phyloP scores from a whole-genome alignment of 2,797 vertebrate species.

The Parotocinclus haroldoi region DNA sequence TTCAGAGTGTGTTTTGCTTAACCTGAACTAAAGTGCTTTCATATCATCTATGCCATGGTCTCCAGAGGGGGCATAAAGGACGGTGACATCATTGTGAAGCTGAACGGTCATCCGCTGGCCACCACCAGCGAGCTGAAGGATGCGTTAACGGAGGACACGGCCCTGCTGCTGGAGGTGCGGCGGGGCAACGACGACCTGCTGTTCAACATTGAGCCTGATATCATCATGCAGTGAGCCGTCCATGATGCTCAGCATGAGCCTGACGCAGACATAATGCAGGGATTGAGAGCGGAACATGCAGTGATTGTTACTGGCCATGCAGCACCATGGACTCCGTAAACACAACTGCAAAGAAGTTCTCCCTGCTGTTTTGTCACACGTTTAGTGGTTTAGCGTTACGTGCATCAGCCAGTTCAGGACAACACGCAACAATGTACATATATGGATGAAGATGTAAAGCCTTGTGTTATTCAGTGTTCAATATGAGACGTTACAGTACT shows the following conservation, averaged over 20 bases:
- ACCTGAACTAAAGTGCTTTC: background rate
- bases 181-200: conserved; percentile 89
- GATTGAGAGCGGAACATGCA: conserved; percentile 7
- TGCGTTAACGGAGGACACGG: conserved; percentile 82
- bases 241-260: background rate
- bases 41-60: conserved; percentile 4
- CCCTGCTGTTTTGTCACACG: conserved; percentile 5
- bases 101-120: conserved; percentile 80
- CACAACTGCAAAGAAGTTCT: conserved; percentile 9
- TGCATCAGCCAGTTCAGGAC: conserved; percentile 9
- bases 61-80: conserved; percentile 84
- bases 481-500: conserved; percentile 39
- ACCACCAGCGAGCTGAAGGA: conserved; percentile 85
- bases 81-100: conserved; percentile 90
- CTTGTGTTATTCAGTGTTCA: conserved; percentile 21
- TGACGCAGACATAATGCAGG: conserved; percentile 7
- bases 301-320: too few relatives aligned
- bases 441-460: conserved; percentile 11
- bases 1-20: too few relatives aligned
- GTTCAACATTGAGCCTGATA: conserved; percentile 87
- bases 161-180: conserved; percentile 85
- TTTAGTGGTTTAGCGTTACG: conserved; percentile 3
- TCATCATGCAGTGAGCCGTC: conserved; percentile 79
- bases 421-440: conserved; percentile 13
- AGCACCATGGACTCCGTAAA: conserved; percentile 23